These are phyloP conservation scores for Hydropsyche tenuis DNA, from an alignment of 1,140 invertebrate genomes.

Conservation along the genomic window DNA sequence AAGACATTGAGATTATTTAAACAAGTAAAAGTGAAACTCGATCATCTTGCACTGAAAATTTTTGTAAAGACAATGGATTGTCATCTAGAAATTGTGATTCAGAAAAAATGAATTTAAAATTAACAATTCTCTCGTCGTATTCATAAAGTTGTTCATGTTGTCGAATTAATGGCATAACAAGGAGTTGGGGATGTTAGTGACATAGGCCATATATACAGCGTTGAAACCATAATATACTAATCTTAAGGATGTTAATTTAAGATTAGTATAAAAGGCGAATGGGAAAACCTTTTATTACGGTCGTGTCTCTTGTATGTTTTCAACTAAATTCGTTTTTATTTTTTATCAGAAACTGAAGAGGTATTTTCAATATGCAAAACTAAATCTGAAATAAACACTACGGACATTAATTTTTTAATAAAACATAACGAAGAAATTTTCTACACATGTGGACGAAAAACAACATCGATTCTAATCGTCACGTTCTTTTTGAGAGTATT, in stretches of 20 bases:
- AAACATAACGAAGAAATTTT: too few species aligned
- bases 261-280: slow-evolving; percentile 2
- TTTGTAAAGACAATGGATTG: slow-evolving; percentile 15
- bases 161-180: slow-evolving; percentile 21
- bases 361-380: too few species aligned
- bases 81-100: slow-evolving; percentile 10
- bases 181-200: slow-evolving; percentile 32
- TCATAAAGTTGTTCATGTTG: slow-evolving; percentile 5
- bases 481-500: too few species aligned
- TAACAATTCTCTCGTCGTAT: background rate
- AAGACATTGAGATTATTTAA: slow-evolving; percentile 4
- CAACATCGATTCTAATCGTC: too few species aligned
- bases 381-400: background rate
- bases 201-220: slow-evolving; percentile 40
- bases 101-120: slow-evolving; percentile 3
- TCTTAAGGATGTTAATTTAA: slow-evolving; percentile 14
- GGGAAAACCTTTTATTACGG: slow-evolving; percentile 12
- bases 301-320: slow-evolving; percentile 23
- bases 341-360: too few species aligned
- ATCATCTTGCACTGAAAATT: background rate
- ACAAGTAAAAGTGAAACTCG: slow-evolving; percentile 16
- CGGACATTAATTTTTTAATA: too few species aligned
- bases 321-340: background rate
- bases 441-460: background rate
- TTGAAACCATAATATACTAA: slow-evolving; percentile 1